A percentile compares a stretch with the other conserved stretches of the same genome.
Conservation (phyloP, 2,797 vertebrate species). For the Lates japonicus region DNA sequence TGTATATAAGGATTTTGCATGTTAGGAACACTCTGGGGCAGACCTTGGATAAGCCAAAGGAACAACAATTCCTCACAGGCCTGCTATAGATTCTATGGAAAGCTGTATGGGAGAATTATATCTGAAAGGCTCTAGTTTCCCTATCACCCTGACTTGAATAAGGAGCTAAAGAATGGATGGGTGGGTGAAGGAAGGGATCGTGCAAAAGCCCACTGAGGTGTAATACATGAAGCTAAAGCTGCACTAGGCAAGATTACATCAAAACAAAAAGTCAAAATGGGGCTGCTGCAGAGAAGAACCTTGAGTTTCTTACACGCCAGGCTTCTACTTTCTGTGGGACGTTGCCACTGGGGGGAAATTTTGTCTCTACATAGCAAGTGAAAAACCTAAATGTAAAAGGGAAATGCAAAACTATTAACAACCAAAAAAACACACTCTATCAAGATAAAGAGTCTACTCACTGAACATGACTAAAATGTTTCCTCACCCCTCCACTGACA, state of each 20-base stretch:
- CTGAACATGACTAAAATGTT: not conserved
- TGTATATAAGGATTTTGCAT: too few species aligned
- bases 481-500: not conserved
- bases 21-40: not conserved
- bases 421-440: not conserved
- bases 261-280: conserved; percentile 7
- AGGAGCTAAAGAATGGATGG: conserved; percentile 13
- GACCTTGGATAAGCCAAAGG: not conserved
- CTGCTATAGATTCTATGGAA: not conserved
- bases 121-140: not conserved
- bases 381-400: not conserved
- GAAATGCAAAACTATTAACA: not conserved
- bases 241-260: not conserved
- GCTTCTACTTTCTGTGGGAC: not conserved
- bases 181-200: not conserved
- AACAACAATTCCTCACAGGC: conserved; percentile 18
- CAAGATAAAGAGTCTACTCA: not conserved
- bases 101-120: not conserved
- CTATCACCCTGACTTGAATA: conserved; percentile 13
- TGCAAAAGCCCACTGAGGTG: conserved; percentile 2
- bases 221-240: not conserved
- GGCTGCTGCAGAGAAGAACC: not conserved
- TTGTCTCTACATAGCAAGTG: not conserved
- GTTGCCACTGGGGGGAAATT: not conserved
- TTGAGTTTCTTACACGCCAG: not conserved